A percentile compares a stretch with the other conserved stretches of the same genome.
Conservation (phyloP, 2,797 vertebrate genomes). For the Oryzias dopingdopingensis region DNA sequence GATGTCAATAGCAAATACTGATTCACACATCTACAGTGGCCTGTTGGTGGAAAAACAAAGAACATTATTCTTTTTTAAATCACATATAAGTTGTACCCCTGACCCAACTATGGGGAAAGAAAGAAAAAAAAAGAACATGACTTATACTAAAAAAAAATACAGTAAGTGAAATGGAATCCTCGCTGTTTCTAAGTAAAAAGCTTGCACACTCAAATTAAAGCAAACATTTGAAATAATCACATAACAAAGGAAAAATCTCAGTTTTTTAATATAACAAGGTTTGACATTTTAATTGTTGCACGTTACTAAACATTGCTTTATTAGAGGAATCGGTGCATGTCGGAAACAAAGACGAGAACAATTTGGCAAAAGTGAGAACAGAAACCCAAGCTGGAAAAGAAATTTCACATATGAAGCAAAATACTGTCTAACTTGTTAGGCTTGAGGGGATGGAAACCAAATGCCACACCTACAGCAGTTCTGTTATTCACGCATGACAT, state of each 20-base stretch:
- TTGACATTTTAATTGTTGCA: conserved; percentile 75
- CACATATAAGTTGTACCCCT: too few species aligned
- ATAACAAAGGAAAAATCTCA: background rate
- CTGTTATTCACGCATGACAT: conserved; percentile 21
- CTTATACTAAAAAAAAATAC: too few species aligned
- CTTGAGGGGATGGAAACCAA: conserved; percentile 18
- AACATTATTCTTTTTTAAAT: too few species aligned
- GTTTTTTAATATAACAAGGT: conserved; percentile 60
- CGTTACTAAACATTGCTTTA: conserved; percentile 71
- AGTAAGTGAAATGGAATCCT: too few species aligned
- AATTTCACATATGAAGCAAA: conserved; percentile 21
- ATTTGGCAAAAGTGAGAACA: conserved; percentile 60
- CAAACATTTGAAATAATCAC: too few species aligned
- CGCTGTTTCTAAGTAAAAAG: too few species aligned
- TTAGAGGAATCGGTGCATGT: conserved; percentile 51
- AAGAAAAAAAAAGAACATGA: too few species aligned
- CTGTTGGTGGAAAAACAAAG: too few species aligned
- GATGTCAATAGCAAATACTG: too few species aligned
- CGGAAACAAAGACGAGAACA: conserved; percentile 44
- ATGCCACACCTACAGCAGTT: conserved; percentile 40
- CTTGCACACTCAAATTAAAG: too few species aligned
- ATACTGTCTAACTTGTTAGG: conserved; percentile 38
- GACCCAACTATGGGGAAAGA: too few species aligned
- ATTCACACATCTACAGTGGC: too few species aligned
- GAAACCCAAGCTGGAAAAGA: conserved; percentile 15